A percentile compares a stretch with the other conserved stretches of the same genome.
These are phyloP conservation scores for Ophthalmolycus amberensis DNA, from an alignment of 2,113 vertebrate species.

Conservation along the genomic window DNA sequence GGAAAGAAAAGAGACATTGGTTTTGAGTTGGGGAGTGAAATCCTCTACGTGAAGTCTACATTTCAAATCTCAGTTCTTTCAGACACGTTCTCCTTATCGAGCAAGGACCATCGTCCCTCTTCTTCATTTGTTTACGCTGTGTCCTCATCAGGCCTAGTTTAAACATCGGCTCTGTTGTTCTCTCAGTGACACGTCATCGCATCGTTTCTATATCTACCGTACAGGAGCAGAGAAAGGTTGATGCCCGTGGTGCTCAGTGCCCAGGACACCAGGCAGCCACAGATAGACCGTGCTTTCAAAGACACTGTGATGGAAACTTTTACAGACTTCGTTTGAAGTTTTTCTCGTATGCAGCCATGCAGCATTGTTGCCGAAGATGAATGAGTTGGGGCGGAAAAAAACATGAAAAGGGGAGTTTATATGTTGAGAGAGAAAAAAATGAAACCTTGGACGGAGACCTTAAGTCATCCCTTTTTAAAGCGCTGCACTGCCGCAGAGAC, in stretches of 20 bases:
- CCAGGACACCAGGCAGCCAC: neutral
- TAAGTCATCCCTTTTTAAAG: constrained; percentile 27
- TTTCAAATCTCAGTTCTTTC: neutral
- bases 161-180: neutral
- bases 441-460: neutral
- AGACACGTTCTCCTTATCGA: neutral
- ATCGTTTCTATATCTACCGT: neutral
- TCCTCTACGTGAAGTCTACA: neutral
- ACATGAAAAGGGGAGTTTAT: neutral
- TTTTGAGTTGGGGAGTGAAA: constrained; percentile 18
- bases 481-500: neutral
- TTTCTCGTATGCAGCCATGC: neutral
- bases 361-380: constrained; percentile 13
- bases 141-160: neutral
- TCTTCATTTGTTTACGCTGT: neutral
- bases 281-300: neutral
- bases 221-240: neutral
- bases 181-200: neutral
- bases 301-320: neutral
- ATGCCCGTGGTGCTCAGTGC: neutral
- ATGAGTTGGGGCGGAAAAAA: constrained; percentile 13
- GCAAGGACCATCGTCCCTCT: neutral
- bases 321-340: neutral
- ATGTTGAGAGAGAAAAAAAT: neutral
- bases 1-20: constrained; percentile 2